Base-by-base conservation (phyloP, 2,888 invertebrate genomes). In the Yponomeuta cagnagella region DNA sequence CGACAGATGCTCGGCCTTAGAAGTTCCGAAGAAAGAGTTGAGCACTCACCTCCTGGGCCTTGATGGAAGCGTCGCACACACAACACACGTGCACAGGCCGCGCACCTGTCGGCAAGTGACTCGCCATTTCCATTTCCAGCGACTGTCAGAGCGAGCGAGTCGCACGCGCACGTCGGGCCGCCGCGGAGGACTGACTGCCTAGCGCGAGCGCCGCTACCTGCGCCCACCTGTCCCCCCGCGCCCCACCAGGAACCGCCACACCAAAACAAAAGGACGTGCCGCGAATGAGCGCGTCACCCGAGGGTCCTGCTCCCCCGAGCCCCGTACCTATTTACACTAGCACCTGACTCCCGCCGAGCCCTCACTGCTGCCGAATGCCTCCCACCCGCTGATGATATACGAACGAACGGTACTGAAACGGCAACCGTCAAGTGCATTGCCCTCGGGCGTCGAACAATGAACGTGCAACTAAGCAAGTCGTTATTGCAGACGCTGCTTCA, bases 221-320 rank as follows among this genome's bases (percentile, higher is more conserved):
- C 88, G 88, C 87, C 86, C 90, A 88, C 90, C 90, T 90, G 89
- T 88, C 88, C 90, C 86, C 85, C 85, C 85, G 58, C 84, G 80
- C 88, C 85, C 88, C 84, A 82, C 87, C 86, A 90, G 90, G 90
- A 92, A 90, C 91, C 90, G 90, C 87, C 86, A 84, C 87, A 90
- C 88, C 92, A 91, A 91, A 92, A 92, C 91, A 92, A 90, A 91
- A 91, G 89, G 90, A 90, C 88, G 88, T 90, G 90, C 90, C 89
- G 90, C 89, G 85, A 90, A 90, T 90, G 90, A 89, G 88, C 88
- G 86, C 88, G 85, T 84, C 84, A 83, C 86, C 85, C 12, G 15
- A 15, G 52, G 52, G 12, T 58, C 83, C 79, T 80, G 77, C 68
- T 48, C 31, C 80, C 48, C 72, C 71, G 73, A 74, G 73, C 77